Base-by-base conservation (phyloP, 2,888 invertebrate genomes). In the Andrena flavipes region DNA sequence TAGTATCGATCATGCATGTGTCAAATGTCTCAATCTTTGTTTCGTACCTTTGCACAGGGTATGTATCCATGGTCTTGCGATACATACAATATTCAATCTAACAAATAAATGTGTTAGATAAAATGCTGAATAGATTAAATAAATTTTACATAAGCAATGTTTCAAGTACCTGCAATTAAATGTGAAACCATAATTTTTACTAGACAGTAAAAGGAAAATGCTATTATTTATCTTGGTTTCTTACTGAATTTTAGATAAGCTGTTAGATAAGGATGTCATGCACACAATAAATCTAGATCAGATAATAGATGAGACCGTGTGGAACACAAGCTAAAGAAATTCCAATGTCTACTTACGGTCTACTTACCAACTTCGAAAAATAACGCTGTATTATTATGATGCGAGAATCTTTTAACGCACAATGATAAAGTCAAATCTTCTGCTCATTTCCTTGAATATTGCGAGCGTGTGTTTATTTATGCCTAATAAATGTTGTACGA, bases 21-120 rank as follows among this genome's bases (percentile, higher is more conserved):
- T 93, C 92, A 65, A 93, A 94, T n/a, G 87, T 90, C 72, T 94
- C 93, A 35, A 93, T 92, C 84, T 82, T 87, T 54, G 84, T 67
- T 62, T 84, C 87, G 68, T 91, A 93, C 68, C 91, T 91, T 48
- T 91, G 91, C 2, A 90, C 80, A 20, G 92, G 74, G 78, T 91
- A 94, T 86, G 84, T 90, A 80, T 94, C 94, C 94, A 94, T 94
- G 69, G 73, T 89, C 60, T 49, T 16, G 13, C 20, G 48, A 54
- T 79, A 63, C 63, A 72, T 69, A 16, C 69, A 69, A 74, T 23
- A 16, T 56, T 74, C 16, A 64, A 13, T 69, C 54, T 68, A n/a
- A 20, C 13, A 71, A 60, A n/a, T 35, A 64, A 75, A n/a, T 23
- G 56, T 4, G 6, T 49, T 30, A 26, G 23, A 62, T 60, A 20